A percentile compares a stretch with the other conserved stretches of the same genome.
phyloP scores from a whole-genome alignment of 1,140 invertebrate species.

The Thaumatotibia leucotreta region DNA sequence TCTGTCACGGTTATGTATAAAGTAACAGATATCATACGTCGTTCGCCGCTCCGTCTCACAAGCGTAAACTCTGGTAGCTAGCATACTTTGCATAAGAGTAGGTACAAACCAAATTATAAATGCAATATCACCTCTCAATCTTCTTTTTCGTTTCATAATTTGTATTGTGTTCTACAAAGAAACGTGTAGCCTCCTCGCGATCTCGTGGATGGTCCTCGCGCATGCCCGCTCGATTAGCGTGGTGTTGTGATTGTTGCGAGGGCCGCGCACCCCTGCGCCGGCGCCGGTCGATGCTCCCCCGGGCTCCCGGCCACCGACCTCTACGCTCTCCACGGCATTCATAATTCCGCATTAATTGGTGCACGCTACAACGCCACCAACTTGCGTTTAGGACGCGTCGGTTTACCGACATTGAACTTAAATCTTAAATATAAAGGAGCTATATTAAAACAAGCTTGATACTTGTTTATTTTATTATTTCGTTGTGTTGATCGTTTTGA shows the following conservation, averaged over 20 bases:
- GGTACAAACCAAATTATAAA: too few relatives aligned
- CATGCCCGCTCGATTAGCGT: not conserved
- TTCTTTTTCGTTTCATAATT: too few relatives aligned
- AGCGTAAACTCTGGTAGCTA: too few relatives aligned
- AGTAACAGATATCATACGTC: too few relatives aligned
- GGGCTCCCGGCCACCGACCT: conserved; percentile 51
- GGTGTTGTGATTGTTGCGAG: conserved; percentile 14
- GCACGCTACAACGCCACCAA: conserved; percentile 15
- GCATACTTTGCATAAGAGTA: too few relatives aligned
- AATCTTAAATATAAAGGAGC: not conserved
- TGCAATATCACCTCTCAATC: too few relatives aligned
- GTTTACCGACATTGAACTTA: not conserved
- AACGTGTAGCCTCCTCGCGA: too few relatives aligned
- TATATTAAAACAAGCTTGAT: not conserved
- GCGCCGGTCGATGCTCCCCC: conserved; percentile 53
- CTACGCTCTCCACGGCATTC: conserved; percentile 44
- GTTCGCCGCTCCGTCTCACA: too few relatives aligned
- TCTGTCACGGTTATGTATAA: too few relatives aligned
- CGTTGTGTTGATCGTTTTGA: not conserved
- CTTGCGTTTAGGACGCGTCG: not conserved
- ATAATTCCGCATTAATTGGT: conserved; percentile 37
- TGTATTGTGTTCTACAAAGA: too few relatives aligned
- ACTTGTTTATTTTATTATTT: not conserved
- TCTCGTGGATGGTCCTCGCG: not conserved
- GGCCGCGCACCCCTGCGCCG: conserved; percentile 33